Evolutionary conservation across 1,140 invertebrate genomes (phyloP).

Genomic region (Caenorhabditis inopinata): DNA sequence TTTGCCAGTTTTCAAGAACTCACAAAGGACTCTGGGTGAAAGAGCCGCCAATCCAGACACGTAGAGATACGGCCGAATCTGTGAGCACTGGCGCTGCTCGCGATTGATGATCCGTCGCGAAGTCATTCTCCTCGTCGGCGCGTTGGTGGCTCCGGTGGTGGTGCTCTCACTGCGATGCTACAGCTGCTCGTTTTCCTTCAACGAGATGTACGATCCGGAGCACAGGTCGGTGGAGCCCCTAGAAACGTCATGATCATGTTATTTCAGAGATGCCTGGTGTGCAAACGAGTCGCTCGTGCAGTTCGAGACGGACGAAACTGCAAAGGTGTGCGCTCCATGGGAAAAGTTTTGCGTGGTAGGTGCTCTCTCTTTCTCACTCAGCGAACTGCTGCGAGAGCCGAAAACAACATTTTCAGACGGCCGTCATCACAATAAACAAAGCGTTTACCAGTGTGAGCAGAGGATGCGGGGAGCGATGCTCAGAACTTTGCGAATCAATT

Average conservation of each 20-base stretch:
- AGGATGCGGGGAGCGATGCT: constrained; percentile 43
- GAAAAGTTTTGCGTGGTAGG: constrained; percentile 44
- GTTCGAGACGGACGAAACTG: constrained; percentile 40
- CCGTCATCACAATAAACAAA: constrained; percentile 42
- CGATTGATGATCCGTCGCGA: constrained; percentile 47
- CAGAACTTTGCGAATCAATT: constrained; percentile 44
- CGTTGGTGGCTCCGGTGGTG: not conserved
- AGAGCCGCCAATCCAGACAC: constrained; percentile 45
- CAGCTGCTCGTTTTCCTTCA: constrained; percentile 44
- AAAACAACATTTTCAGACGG: constrained; percentile 30
- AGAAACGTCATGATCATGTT: not conserved
- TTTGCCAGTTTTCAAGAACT: constrained; percentile 22
- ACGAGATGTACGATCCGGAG: constrained; percentile 46
- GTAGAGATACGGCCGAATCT: constrained; percentile 50
- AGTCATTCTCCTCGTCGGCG: constrained; percentile 42
- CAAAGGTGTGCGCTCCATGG: constrained; percentile 44
- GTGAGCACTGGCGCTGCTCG: constrained; percentile 44
- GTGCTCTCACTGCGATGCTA: constrained; percentile 36
- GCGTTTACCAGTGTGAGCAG: constrained; percentile 43
- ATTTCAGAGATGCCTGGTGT: constrained; percentile 44
- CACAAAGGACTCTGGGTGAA: constrained; percentile 45
- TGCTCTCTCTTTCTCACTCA: not conserved
- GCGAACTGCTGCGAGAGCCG: not conserved
- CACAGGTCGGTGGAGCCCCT: constrained; percentile 18
- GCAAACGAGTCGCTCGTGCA: constrained; percentile 43